Percentiles rank a stretch among this genome's conserved stretches.
phyloP scores from a whole-genome alignment of 2,797 vertebrate genomes.

The Characodon lateralis region DNA sequence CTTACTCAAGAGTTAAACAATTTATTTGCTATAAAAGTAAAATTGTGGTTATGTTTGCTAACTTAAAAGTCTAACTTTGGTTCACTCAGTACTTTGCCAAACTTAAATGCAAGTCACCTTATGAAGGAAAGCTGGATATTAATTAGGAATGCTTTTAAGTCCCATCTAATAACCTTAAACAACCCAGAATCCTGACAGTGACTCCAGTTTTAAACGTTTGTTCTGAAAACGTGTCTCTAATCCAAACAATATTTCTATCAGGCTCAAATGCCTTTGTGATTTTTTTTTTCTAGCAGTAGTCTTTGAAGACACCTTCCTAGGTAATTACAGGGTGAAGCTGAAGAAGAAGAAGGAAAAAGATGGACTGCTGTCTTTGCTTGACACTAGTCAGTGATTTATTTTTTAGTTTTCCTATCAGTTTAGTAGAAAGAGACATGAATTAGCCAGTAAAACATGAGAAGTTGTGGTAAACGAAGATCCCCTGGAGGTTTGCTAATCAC shows the following conservation, averaged over 20 bases:
- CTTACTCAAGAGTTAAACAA: slow-evolving; percentile 10
- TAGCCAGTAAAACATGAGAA: slow-evolving; percentile 8
- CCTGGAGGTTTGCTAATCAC: slow-evolving; percentile 4
- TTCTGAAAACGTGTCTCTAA: too few relatives aligned
- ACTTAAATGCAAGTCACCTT: not conserved
- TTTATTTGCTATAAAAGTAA: too few relatives aligned
- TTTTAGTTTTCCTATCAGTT: slow-evolving; percentile 23
- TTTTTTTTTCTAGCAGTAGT: slow-evolving; percentile 33
- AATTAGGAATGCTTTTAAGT: not conserved
- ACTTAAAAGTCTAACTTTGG: not conserved
- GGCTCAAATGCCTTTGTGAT: not conserved
- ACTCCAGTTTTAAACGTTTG: not conserved
- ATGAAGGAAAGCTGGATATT: not conserved
- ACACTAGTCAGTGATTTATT: slow-evolving; percentile 7
- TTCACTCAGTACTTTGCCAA: not conserved
- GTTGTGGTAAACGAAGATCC: not conserved
- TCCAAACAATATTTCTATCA: not conserved
- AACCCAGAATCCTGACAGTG: not conserved
- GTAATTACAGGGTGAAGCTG: slow-evolving; percentile 45
- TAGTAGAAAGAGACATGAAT: not conserved
- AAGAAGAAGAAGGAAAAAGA: not conserved
- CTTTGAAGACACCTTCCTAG: slow-evolving; percentile 29
- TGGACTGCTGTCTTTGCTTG: slow-evolving; percentile 27
- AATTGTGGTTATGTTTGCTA: too few relatives aligned
- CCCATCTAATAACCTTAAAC: not conserved